Base-by-base conservation (phyloP, 2,888 invertebrate genomes). In the Nematopogon swammerdamellus region DNA sequence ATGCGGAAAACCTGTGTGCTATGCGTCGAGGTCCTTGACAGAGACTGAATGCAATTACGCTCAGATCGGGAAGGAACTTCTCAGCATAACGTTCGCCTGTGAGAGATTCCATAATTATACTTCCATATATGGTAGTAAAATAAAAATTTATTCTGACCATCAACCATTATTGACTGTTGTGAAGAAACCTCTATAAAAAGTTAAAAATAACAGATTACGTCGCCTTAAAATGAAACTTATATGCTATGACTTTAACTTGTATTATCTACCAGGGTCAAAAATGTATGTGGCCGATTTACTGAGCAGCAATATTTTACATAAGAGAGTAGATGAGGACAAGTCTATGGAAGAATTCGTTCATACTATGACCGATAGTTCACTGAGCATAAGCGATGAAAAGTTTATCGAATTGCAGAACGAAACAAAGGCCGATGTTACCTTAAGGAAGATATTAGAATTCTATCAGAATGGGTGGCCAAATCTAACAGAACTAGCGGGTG, bases 41-140 rank as follows among this genome's bases (percentile, higher is more conserved):
- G 51, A 57, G 42, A 30, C 57, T 3, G 58, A 59, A 52, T 51
- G 43, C 14, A 49, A 52, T 19, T 59, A 59, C 50, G 47, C 57
- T 3, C 58, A 59, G 52, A 57, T 59, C 14, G 59, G 59, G 48
- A 59, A 59, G 44, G 56, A 58, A 49, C 50, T 57, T 45, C 47
- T 59, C n/a, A 53, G 57, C n/a, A 52, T 56, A 19, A 52, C 57
- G 2, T 57, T 55, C 29, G 52, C 52, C 2, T 56, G 56, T 50
- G 16, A 50, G 11, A 56, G 55, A 50, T 58, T 57, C 44, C 56
- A 58, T 36, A 44, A 46, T 2, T 55, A 58, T 36, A 44, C 44
- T 2, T 57, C 50, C 18, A 56, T 59, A 19, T 59, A 57, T 44
- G 59, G 57, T 29, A 25, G 49, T 18, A 19, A 52, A 25, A 45